Conservation (phyloP, 2,888 invertebrate species). For the Sarcophaga rosellei region DNA sequence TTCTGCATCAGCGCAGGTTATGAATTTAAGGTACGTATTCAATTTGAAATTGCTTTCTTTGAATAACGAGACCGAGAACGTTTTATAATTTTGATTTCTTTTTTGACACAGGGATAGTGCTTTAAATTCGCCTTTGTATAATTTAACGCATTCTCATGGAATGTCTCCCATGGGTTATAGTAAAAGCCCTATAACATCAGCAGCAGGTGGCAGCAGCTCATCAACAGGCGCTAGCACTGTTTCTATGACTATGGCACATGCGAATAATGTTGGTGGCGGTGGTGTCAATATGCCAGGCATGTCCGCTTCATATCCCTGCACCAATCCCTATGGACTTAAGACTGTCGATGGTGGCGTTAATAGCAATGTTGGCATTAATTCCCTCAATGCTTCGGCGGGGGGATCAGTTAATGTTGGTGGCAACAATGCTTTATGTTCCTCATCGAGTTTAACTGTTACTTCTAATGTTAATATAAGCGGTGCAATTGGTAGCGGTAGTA, state of each 20-base stretch:
- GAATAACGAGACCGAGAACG: not conserved
- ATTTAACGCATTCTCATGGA: constrained; percentile 80
- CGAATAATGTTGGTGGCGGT: constrained; percentile 63
- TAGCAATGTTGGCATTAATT: constrained; percentile 68
- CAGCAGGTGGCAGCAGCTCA: constrained; percentile 28
- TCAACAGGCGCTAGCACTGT: constrained; percentile 31
- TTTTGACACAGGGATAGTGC: constrained; percentile 77
- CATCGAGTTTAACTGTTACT: constrained; percentile 73
- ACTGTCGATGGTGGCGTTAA: constrained; percentile 75
- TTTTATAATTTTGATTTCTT: not conserved
- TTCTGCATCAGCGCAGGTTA: constrained; percentile 73
- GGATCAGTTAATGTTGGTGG: constrained; percentile 71
- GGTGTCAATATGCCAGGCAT: constrained; percentile 52
- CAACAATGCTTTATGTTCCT: constrained; percentile 73
- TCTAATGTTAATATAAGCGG: constrained; percentile 68
- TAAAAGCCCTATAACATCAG: constrained; percentile 78
- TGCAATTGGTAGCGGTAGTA: constrained; percentile 58
- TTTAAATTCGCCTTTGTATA: constrained; percentile 80
- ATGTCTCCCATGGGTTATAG: constrained; percentile 80
- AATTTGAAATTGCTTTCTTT: not conserved
- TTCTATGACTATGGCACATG: constrained; percentile 59
- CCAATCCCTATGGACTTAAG: constrained; percentile 79
- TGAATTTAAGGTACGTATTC: constrained; percentile 76
- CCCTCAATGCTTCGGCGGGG: constrained; percentile 48
- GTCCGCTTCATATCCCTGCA: constrained; percentile 77